A percentile compares a stretch with the other conserved stretches of the same genome.
These are phyloP conservation scores for Isotomurus palustris DNA, from an alignment of 2,888 invertebrate species.

Conservation along the genomic window DNA sequence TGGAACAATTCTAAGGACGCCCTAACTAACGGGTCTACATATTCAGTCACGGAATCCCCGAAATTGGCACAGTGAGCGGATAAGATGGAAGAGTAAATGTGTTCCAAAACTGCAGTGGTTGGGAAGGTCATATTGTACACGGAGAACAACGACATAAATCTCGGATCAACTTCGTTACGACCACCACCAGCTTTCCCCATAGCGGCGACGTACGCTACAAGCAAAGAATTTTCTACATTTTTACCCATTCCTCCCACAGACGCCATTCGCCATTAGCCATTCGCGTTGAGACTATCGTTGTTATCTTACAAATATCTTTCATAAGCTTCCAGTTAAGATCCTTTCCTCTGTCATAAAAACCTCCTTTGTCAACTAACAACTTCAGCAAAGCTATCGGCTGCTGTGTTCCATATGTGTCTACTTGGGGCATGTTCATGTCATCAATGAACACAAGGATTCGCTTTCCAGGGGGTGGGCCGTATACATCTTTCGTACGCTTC, in stretches of 20 bases:
- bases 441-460: slow-evolving; percentile 85
- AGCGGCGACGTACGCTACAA: slow-evolving; percentile 66
- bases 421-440: slow-evolving; percentile 55
- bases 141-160: slow-evolving; percentile 86
- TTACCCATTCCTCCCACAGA: background rate
- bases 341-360: slow-evolving; percentile 82
- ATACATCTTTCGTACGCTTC: slow-evolving; percentile 83
- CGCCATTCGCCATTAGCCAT: background rate
- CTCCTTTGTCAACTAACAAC: slow-evolving; percentile 78
- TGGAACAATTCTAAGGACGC: slow-evolving; percentile 80
- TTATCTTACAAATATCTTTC: slow-evolving; percentile 67
- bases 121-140: slow-evolving; percentile 83
- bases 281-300: background rate
- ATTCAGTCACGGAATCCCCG: slow-evolving; percentile 60
- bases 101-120: slow-evolving; percentile 67
- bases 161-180: slow-evolving; percentile 81
- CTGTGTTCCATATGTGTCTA: slow-evolving; percentile 82
- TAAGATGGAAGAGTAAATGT: slow-evolving; percentile 78
- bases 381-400: slow-evolving; percentile 91
- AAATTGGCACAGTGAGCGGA: slow-evolving; percentile 70
- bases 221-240: slow-evolving; percentile 7
- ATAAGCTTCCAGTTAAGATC: slow-evolving; percentile 85
- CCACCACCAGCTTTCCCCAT: slow-evolving; percentile 88
- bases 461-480: slow-evolving; percentile 85
- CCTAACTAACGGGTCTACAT: slow-evolving; percentile 64